phyloP scores from a whole-genome alignment of 2,113 vertebrate genomes.

The Brienomyrus longianalis region DNA sequence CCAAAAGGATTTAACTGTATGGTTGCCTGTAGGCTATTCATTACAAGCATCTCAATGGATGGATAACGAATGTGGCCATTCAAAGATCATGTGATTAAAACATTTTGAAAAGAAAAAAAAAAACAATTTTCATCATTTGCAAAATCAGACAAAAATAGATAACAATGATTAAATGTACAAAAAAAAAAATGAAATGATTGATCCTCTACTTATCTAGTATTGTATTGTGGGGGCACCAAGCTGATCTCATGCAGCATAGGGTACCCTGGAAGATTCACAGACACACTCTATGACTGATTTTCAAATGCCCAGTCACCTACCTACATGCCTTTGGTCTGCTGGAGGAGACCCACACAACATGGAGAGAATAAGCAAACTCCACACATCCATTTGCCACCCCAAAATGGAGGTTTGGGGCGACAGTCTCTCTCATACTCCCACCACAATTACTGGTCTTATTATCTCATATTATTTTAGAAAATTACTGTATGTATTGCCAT shows the following conservation, averaged over 20 bases:
- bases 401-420: neutral
- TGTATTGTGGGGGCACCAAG: neutral
- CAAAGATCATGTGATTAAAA: neutral
- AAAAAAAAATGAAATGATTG: neutral
- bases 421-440: neutral
- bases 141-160: neutral
- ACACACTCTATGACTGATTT: neutral
- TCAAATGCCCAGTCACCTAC: neutral
- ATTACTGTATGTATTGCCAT: neutral
- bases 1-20: neutral
- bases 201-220: neutral
- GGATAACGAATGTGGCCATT: neutral
- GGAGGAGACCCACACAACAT: neutral
- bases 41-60: neutral
- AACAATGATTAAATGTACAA: neutral
- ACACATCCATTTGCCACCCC: neutral
- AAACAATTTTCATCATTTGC: neutral
- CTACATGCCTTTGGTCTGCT: neutral
- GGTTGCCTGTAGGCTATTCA: neutral
- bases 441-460: neutral
- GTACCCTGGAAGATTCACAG: neutral
- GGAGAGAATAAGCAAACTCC: neutral
- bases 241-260: neutral
- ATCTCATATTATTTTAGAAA: neutral
- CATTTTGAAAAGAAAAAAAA: neutral